phyloP scores from a whole-genome alignment of 2,888 invertebrate genomes.

The Darwinula stevensoni region DNA sequence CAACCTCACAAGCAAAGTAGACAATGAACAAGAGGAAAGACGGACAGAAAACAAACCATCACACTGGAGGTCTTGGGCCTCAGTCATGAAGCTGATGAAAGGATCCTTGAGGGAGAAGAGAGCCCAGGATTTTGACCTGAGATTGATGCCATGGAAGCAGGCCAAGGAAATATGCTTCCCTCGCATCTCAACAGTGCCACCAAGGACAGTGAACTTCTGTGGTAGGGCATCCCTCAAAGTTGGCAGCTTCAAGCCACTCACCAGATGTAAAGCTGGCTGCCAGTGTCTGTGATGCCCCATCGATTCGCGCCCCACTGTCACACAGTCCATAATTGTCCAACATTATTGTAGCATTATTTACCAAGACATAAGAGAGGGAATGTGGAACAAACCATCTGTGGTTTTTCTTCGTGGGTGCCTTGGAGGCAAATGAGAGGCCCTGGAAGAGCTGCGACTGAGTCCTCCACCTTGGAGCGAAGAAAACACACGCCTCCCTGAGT shows the following conservation, averaged over 20 bases:
- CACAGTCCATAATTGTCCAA: no score
- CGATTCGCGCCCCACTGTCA: no score
- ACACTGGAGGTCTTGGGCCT: constrained; percentile 61
- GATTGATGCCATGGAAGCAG: constrained; percentile 90
- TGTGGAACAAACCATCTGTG: no score
- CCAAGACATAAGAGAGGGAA: no score
- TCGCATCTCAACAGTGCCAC: constrained; percentile 31
- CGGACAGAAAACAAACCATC: no score
- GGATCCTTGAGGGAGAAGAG: constrained; percentile 76
- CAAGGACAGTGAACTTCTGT: constrained; percentile 30
- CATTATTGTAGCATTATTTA: no score
- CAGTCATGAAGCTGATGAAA: constrained; percentile 67
- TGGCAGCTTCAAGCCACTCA: constrained; percentile 26
- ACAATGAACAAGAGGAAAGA: no score
- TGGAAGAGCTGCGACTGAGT: no score
- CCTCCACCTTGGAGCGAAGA: not conserved
- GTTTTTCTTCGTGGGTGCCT: no score
- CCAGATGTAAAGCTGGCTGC: constrained; percentile 57
- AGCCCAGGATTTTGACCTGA: constrained; percentile 86
- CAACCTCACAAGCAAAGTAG: no score
- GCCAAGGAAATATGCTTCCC: constrained; percentile 65
- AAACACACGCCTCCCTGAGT: not conserved
- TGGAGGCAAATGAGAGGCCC: no score
- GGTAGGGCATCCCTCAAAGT: not conserved
- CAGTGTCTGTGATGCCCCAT: constrained; percentile 68